Evolutionary conservation across 2,113 vertebrate genomes (phyloP).

Genomic region (Arenaria interpres): DNA sequence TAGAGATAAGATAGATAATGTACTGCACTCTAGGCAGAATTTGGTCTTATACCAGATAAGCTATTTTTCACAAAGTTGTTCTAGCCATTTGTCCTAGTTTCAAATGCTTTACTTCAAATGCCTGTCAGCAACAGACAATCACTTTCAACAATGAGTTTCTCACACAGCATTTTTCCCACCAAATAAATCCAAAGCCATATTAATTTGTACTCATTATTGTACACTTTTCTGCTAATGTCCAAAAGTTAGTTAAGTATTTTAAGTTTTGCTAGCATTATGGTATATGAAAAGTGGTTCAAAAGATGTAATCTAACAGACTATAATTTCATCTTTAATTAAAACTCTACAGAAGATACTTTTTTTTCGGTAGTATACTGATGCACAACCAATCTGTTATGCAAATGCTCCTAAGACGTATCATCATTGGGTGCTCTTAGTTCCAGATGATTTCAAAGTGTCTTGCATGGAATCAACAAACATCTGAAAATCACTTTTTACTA

Average conservation of each 20-base stretch:
- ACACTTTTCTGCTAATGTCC: background rate
- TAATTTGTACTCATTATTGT: background rate
- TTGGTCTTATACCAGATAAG: background rate
- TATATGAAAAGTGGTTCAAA: background rate
- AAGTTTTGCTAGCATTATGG: background rate
- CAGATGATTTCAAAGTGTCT: background rate
- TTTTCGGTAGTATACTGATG: background rate
- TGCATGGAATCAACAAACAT: background rate
- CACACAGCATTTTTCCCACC: background rate
- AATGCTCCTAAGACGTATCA: background rate
- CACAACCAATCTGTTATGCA: background rate
- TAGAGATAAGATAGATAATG: background rate
- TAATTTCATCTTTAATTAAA: background rate
- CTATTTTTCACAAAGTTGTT: background rate
- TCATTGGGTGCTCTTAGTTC: background rate
- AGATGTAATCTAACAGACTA: background rate
- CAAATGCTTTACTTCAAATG: background rate
- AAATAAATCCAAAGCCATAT: background rate
- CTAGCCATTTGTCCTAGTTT: background rate
- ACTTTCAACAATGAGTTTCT: background rate
- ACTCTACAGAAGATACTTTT: background rate
- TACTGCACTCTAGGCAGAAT: background rate
- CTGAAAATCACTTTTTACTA: background rate
- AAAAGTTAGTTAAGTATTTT: background rate
- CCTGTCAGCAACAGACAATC: background rate